Percentiles rank a stretch among this genome's conserved stretches.
phyloP scores from a whole-genome alignment of 37 sponge, comb jelly and placozoan species.

The Aphrocallistes beatrix region DNA sequence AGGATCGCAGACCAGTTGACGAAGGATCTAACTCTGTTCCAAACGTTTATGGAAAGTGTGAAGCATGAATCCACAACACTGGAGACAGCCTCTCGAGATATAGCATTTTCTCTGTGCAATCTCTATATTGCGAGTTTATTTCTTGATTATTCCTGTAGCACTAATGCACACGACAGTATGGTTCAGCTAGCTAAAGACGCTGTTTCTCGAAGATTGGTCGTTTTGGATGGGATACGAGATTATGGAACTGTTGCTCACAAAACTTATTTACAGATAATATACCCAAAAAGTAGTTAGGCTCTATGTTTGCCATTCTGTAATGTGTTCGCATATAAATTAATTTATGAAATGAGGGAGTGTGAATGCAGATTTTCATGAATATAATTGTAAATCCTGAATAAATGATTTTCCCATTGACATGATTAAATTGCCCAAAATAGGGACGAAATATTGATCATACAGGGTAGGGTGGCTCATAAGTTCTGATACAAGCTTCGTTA shows the following conservation, averaged over 20 bases:
- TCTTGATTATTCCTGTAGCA: neutral
- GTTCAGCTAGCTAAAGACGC: neutral
- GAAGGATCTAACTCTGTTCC: neutral
- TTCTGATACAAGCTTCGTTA: no score
- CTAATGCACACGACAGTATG: neutral
- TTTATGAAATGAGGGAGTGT: no score
- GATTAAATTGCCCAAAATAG: no score
- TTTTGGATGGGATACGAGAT: neutral
- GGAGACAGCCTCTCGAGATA: conserved; percentile 56
- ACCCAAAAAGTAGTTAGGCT: neutral
- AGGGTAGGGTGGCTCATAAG: no score
- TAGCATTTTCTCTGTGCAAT: conserved; percentile 45
- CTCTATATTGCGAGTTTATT: conserved; percentile 35
- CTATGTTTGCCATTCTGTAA: neutral
- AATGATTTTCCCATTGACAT: no score
- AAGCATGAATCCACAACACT: neutral
- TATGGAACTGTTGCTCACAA: neutral
- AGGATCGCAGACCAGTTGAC: neutral
- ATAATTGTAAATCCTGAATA: no score
- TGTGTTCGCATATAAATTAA: no score
- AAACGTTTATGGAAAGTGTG: neutral
- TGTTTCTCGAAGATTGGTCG: neutral
- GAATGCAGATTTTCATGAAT: no score
- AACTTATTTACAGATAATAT: neutral
- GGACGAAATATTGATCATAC: no score